Conservation (phyloP, 2,113 vertebrate species). For the Corythaixoides concolor region DNA sequence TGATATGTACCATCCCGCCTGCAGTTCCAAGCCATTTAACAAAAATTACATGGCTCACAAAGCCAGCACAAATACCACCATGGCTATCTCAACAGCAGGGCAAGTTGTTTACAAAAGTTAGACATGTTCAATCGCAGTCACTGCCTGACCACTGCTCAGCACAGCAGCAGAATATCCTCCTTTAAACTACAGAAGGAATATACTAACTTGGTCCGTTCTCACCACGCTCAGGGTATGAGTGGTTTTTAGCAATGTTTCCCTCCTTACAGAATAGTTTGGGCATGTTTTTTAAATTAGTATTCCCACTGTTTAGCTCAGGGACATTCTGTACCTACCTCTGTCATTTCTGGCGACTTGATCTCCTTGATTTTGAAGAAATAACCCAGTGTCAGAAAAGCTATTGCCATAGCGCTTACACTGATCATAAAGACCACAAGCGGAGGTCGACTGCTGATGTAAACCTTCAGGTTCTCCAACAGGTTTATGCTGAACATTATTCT, state of each 20-base stretch:
- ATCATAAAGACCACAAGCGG: constrained; percentile 98
- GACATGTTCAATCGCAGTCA: background rate
- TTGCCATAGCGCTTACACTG: constrained; percentile 95
- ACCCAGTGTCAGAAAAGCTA: constrained; percentile 95
- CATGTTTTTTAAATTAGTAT: background rate
- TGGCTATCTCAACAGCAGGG: background rate
- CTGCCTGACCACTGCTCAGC: background rate
- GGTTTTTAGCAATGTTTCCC: fast-evolving
- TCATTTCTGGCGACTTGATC: constrained; percentile 95
- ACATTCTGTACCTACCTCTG: constrained; percentile 80
- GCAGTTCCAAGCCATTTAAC: background rate
- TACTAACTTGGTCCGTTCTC: background rate
- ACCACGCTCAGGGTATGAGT: fast-evolving
- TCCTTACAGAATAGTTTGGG: background rate
- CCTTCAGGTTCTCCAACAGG: constrained; percentile 95
- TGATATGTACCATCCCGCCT: fast-evolving
- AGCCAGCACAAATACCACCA: background rate
- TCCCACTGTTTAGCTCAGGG: background rate
- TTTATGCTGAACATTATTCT: constrained; percentile 83
- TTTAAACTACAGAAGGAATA: background rate
- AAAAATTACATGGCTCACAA: background rate
- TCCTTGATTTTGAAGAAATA: constrained; percentile 99
- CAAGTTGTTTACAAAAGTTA: background rate
- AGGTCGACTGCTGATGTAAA: constrained; percentile 90
- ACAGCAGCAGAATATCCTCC: background rate